Percentiles rank a stretch among this genome's conserved stretches.
Evolutionary conservation across 2,113 vertebrate genomes (phyloP).

Genomic region (Tychaedon coryphoeus): DNA sequence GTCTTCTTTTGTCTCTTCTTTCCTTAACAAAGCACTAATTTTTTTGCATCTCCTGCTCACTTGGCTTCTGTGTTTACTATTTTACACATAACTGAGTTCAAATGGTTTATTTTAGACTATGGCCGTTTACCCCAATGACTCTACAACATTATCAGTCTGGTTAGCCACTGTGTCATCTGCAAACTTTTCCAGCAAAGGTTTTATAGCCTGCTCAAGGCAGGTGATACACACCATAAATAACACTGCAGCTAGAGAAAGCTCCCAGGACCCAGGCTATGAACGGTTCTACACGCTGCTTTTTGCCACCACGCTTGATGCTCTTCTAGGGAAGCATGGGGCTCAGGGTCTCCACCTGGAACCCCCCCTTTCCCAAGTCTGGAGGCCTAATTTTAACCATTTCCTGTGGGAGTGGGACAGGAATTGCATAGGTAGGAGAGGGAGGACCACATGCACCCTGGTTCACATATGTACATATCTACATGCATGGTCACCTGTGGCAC

Average conservation of each 20-base stretch:
- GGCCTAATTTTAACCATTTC: not conserved
- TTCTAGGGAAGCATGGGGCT: not conserved
- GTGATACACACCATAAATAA: not conserved
- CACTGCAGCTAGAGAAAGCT: not conserved
- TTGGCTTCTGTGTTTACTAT: not conserved
- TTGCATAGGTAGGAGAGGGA: not conserved
- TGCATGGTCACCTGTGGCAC: rapidly evolving
- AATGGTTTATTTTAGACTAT: not conserved
- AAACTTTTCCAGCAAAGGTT: constrained; percentile 1
- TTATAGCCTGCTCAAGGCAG: not conserved
- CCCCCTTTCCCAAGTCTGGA: not conserved
- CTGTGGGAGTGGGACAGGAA: not conserved
- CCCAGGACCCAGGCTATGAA: not conserved
- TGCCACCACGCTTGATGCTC: not conserved
- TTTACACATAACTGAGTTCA: not conserved
- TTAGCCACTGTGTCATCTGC: not conserved
- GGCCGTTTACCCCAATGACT: not conserved
- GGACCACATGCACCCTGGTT: rapidly evolving
- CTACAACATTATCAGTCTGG: not conserved
- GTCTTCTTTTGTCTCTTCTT: not conserved
- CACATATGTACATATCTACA: not conserved
- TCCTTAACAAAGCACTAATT: not conserved
- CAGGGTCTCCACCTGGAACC: not conserved
- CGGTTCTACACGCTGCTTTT: not conserved
- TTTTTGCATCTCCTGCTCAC: not conserved